Percentiles rank a stretch among this genome's conserved stretches.
Evolutionary conservation across 2,888 invertebrate genomes (phyloP).

Genomic region (Cerceris rybyensis): DNA sequence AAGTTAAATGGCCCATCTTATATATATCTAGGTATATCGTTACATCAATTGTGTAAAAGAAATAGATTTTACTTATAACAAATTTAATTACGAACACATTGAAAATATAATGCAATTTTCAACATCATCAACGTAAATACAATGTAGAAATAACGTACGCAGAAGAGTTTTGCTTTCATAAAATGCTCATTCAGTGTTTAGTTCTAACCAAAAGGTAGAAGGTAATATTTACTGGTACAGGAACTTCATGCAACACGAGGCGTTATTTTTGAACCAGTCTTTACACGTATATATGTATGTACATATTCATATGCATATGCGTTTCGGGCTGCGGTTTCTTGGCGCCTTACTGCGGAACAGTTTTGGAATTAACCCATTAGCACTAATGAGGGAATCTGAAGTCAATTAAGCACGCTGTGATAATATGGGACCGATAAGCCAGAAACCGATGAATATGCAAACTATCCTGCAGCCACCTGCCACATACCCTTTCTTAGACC

Average conservation of each 20-base stretch:
- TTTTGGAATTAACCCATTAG: constrained; percentile 76
- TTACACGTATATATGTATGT: constrained; percentile 4
- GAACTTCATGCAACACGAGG: neutral
- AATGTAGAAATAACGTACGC: no score
- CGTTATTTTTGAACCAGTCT: constrained; percentile 23
- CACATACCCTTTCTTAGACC: constrained; percentile 58
- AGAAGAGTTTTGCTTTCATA: no score
- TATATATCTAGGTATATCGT: no score
- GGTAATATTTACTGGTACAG: no score
- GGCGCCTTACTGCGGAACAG: constrained; percentile 41
- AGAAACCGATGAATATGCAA: constrained; percentile 78
- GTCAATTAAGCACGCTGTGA: constrained; percentile 77
- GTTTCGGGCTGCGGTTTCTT: constrained; percentile 19
- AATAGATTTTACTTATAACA: no score
- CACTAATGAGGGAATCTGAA: constrained; percentile 78
- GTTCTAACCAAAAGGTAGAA: no score
- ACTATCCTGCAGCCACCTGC: constrained; percentile 74
- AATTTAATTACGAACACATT: no score
- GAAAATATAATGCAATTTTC: no score
- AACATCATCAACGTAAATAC: no score
- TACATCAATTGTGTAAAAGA: no score
- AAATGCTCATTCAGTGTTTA: no score
- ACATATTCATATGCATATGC: constrained; percentile 8
- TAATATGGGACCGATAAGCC: constrained; percentile 75
- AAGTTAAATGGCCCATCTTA: no score